Evolutionary conservation across 1,140 invertebrate species (phyloP), one percentile per base, ranked within the genome.

Genomic region (Diorhabda sublineata): DNA sequence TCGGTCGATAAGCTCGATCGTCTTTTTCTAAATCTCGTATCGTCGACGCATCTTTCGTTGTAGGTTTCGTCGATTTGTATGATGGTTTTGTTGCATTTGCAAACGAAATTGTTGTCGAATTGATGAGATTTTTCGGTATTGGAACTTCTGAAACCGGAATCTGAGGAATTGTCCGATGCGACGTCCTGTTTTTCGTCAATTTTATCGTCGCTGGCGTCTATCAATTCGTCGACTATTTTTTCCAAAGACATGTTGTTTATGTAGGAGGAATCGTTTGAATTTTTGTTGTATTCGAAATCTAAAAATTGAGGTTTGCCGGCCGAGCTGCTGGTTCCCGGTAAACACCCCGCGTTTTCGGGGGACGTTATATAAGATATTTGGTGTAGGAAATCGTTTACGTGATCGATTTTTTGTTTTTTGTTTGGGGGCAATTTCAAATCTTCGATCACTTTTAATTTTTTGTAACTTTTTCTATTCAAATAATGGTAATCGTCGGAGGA

Each of bases 311-410:
- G 78, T n/a, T 77, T 74, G 52, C 45, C 47, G 58, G 44, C 45
- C 58, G 44, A 69, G 26, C 61, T 43, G 44, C 52, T 62, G n/a
- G 69, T 62, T 26, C 72, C 69, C 11, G 74, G 71, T 62, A 69
- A 71, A 11, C 56, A 61, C 11, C 41, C 8, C 42, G 65, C 58
- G 64, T 84, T 82, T 60, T 84, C 84, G 5, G 83, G 82, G 43
- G 84, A 84, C 3, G 82, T 82, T 3, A 84, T 81, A 70, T 83
- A 76, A 43, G 83, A 81, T 9, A 86, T 85, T 72, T 84, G 83
- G n/a, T 85, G 81, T 5, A 85, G 82, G 64, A 85, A 84, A 66
- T 85, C 84, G 6, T 84, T 83, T 1, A 85, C 83, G 73, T 83
- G 82, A 56, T 80, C 75, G 8, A 77, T 73, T 70, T 80, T 79